Base-by-base conservation (phyloP, 2,888 invertebrate genomes). In the Caradrina kadenii region DNA sequence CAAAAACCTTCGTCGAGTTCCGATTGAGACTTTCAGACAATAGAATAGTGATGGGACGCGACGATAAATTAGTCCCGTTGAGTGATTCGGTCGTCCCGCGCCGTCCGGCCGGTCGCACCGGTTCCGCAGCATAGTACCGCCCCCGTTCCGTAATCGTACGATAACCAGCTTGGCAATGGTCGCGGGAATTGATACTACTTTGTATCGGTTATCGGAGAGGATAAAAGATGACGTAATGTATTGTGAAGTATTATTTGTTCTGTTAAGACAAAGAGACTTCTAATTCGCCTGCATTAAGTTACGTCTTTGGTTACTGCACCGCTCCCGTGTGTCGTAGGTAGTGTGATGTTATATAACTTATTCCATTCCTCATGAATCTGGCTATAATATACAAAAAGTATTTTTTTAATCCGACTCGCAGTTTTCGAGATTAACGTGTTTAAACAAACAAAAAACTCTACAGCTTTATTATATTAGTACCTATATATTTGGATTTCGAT, bases 51-150 rank as follows among this genome's bases (percentile, higher is more conserved):
- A 91, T 91, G 92, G 86, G 88, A 84, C 79, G 86, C 83, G 84
- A 88, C 89, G 92, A 92, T 91, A 90, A 89, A 89, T 88, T 81
- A 85, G 86, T 89, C 89, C 90, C 89, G 90, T 90, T 89, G 90
- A 90, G 89, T 90, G 88, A 90, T 91, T 86, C 86, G 87, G 81
- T 66, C 88, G 76, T 71, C 66, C 77, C 63, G 81, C 62, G 72
- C n/a, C n/a, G 58, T 58, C 73, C 19, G 63, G 81, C 88, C 83
- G 81, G 87, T 86, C 74, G 67, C 80, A 85, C 88, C 86, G 87
- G 88, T 89, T 86, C 79, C 42, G 70, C 64, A 56, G 69, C 76
- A 67, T 69, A 62, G 69, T 62, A 61, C 78, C 73, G 84, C 84
- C 82, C 68, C 65, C 69, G 74, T 80, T 75, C 65, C 59, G 53